phyloP scores from a whole-genome alignment of 2,113 vertebrate genomes.

The Sinocyclocheilus grahami region DNA sequence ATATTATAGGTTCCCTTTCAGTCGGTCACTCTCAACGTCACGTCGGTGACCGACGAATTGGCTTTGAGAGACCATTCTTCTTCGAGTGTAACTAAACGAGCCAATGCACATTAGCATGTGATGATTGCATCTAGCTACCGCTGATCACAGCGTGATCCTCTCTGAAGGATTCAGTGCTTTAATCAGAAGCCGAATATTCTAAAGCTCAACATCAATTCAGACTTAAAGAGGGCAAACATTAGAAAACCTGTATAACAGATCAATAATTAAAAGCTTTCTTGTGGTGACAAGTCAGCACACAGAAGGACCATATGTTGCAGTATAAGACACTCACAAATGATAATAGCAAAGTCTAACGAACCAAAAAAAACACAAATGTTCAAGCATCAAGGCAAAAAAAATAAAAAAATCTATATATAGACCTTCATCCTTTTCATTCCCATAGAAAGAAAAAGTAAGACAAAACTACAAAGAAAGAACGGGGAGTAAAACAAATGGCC shows the following conservation, averaged over 20 bases:
- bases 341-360: not conserved
- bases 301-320: not conserved
- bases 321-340: not conserved
- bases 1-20: too few species aligned
- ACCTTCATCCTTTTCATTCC: not conserved
- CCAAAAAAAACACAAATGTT: slow-evolving; percentile 9
- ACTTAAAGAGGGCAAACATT: not conserved
- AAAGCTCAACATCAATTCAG: not conserved
- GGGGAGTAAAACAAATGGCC: not conserved
- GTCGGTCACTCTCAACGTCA: too few species aligned
- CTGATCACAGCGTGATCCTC: not conserved
- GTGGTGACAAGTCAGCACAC: too few species aligned
- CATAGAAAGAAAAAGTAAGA: not conserved
- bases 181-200: not conserved
- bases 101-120: too few species aligned
- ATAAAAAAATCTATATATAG: not conserved
- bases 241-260: not conserved
- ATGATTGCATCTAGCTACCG: too few species aligned
- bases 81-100: too few species aligned
- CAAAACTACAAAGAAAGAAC: not conserved
- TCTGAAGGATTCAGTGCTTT: not conserved
- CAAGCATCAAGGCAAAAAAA: not conserved
- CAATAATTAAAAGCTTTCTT: not conserved
- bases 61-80: too few species aligned
- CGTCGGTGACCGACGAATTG: too few species aligned